These are phyloP conservation scores for Rhineura floridana DNA, from an alignment of 2,113 vertebrate species.

Conservation along the genomic window DNA sequence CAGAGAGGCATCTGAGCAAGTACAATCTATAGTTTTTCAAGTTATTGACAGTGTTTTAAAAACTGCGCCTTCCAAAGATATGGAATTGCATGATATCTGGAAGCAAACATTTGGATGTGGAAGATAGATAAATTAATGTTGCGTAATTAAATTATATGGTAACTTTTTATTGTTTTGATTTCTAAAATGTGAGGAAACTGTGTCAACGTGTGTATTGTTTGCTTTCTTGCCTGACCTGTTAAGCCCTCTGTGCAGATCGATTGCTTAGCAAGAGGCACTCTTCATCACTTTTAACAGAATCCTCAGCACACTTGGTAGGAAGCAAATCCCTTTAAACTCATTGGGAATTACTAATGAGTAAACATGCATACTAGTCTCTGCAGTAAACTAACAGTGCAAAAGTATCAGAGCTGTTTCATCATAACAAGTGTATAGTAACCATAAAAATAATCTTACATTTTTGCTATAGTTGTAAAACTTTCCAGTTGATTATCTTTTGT, in stretches of 20 bases:
- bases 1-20: constrained; percentile 88
- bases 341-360: neutral
- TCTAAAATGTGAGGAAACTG: neutral
- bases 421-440: neutral
- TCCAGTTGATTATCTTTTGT: neutral
- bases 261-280: neutral
- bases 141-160: neutral
- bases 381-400: neutral
- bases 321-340: neutral
- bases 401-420: neutral
- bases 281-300: neutral
- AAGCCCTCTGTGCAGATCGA: neutral
- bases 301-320: neutral
- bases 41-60: constrained; percentile 91
- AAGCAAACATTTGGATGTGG: constrained; percentile 94
- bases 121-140: constrained; percentile 65
- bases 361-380: neutral
- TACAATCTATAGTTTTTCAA: constrained; percentile 83
- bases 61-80: constrained; percentile 84
- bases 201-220: neutral
- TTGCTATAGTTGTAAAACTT: neutral
- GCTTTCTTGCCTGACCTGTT: neutral
- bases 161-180: neutral
- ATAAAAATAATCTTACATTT: neutral
- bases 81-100: constrained; percentile 93